Evolutionary conservation across 2,888 invertebrate species (phyloP), one percentile per base, ranked within the genome.

Genomic region (Cacoxenus indagator): DNA sequence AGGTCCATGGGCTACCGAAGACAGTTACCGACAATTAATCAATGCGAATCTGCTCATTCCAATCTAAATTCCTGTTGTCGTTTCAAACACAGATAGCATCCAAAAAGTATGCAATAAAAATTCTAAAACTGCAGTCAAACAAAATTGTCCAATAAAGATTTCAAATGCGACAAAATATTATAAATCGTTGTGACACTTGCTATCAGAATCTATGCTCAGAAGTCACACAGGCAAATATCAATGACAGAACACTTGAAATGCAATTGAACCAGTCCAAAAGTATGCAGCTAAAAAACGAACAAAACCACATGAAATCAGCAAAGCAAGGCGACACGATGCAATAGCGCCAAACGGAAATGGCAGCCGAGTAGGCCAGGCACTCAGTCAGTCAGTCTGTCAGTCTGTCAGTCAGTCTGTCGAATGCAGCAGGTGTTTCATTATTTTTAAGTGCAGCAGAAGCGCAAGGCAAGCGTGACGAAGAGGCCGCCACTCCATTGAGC

Each of bases 51-150:
- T n/a, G n/a, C n/a, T n/a, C n/a, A n/a, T n/a, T n/a, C n/a, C n/a
- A n/a, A n/a, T n/a, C n/a, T n/a, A n/a, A n/a, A n/a, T n/a, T n/a
- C n/a, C n/a, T n/a, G n/a, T n/a, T n/a, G n/a, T n/a, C n/a, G n/a
- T 11, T 37, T 37, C 8, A 65, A 51, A 48, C 48, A 65, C 51
- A 51, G 48, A 65, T 65, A 48, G 26, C 48, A 70, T 70, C 67
- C 70, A 51, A 70, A 65, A 45, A 57, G 73, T 64, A 70, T 73
- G 54, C 73, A 57, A 54, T 64, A 70, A 72, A 73, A 72, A 72
- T 73, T 72, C 70, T 66, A 31, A 46, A 22, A 2, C 51, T 65
- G 51, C 2, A 8, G 37, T 37, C 37, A 4, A 37, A 4, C 37
- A 1, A 31, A 31, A 31, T 31, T 31, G 31, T 31, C 6, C 31